Evolutionary conservation across 2,113 vertebrate genomes (phyloP).

Genomic region (human): GRCh38 chr2:78030501-78031000

Average conservation of each 20-base stretch:
- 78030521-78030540: background rate
- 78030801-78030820: background rate
- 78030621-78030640: too few relatives aligned
- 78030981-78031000: background rate
- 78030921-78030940: background rate
- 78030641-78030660: background rate
- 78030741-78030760: background rate
- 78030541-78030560: background rate
- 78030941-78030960: background rate
- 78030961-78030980: background rate
- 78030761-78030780: background rate
- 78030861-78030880: background rate
- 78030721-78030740: background rate
- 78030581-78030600: background rate
- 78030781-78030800: background rate
- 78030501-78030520: background rate
- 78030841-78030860: background rate
- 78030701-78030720: background rate
- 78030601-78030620: background rate
- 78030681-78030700: background rate
- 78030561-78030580: background rate
- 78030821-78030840: background rate
- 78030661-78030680: background rate
- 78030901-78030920: background rate
- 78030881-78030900: background rate